Base-by-base conservation (phyloP, 2,888 invertebrate genomes). In the Boloria selene region DNA sequence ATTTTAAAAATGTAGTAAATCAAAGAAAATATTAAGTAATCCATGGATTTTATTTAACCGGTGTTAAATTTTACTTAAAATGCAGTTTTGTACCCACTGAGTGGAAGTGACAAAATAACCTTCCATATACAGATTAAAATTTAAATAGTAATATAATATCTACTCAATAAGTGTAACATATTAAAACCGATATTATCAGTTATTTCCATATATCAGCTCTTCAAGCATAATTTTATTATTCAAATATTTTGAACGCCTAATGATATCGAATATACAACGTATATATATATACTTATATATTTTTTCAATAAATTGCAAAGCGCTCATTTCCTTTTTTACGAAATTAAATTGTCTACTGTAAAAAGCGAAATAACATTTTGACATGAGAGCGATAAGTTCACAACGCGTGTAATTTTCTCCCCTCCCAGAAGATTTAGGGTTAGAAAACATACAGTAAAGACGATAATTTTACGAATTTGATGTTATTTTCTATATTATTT, bases 331-430 rank as follows among this genome's bases (percentile, higher is more conserved):
- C 22, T 61, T 55, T 62, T 66, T 51, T 52, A 44, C 61, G 58
- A 85, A 86, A 86, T 86, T 81, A 83, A 84, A 85, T 85, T 83
- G 79, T 78, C 75, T 76, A 70, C 77, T 78, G 79, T 83, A 79
- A 82, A 84, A 83, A 78, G 71, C 77, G 77, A 79, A 80, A 82
- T 79, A 79, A 79, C 77, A 75, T 81, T 83, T 81, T 82, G 81
- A 82, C 81, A 77, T 74, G 79, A 78, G 73, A 78, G 72, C 75
- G 79, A 82, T 81, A 80, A 77, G 72, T 70, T 75, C 74, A 68
- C 70, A 53, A 72, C 66, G 68, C 67, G 73, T 76, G 78, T 82
- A 80, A 82, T 80, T 81, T 77, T 69, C 71, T 67, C 72, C 64
- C 72, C 61, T 64, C 52, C 56, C 60, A 60, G 59, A 55, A 17